Percentiles rank a stretch among this genome's conserved stretches.
These are phyloP conservation scores for Brachylomia viminalis DNA, from an alignment of 2,888 invertebrate species.

Conservation along the genomic window DNA sequence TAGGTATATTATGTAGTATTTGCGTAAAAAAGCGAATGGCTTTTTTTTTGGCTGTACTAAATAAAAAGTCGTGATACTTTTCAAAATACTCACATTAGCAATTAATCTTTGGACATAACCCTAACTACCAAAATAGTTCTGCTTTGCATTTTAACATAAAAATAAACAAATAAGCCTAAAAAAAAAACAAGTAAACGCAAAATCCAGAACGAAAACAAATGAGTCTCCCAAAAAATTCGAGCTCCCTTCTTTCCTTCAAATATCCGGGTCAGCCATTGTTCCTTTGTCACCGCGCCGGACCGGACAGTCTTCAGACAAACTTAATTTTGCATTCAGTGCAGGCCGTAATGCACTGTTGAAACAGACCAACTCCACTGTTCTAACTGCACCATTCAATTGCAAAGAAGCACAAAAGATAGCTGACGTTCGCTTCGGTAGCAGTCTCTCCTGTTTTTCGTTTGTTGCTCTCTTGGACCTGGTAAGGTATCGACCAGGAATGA, in stretches of 20 bases:
- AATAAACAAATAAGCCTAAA: conserved; percentile 18
- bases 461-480: conserved; percentile 71
- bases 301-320: conserved; percentile 80
- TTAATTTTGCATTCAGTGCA: conserved; percentile 75
- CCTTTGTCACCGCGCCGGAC: conserved; percentile 84
- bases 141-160: background rate
- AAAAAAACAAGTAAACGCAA: conserved; percentile 39
- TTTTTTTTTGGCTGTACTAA: background rate
- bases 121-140: background rate
- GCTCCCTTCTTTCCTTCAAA: conserved; percentile 82
- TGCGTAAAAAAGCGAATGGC: background rate
- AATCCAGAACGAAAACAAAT: conserved; percentile 59
- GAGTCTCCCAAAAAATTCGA: conserved; percentile 77
- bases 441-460: conserved; percentile 77
- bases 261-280: conserved; percentile 87
- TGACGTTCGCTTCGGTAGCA: conserved; percentile 75
- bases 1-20: background rate
- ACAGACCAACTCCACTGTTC: conserved; percentile 55
- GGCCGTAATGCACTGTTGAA: conserved; percentile 65
- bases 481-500: conserved; percentile 72
- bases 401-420: conserved; percentile 78
- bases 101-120: background rate
- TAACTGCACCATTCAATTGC: conserved; percentile 68
- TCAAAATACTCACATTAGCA: background rate
- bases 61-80: background rate